Base-by-base conservation (phyloP, 30 jellyfish, hydroid and myxozoan genomes). In the Aurelia aurita region DNA sequence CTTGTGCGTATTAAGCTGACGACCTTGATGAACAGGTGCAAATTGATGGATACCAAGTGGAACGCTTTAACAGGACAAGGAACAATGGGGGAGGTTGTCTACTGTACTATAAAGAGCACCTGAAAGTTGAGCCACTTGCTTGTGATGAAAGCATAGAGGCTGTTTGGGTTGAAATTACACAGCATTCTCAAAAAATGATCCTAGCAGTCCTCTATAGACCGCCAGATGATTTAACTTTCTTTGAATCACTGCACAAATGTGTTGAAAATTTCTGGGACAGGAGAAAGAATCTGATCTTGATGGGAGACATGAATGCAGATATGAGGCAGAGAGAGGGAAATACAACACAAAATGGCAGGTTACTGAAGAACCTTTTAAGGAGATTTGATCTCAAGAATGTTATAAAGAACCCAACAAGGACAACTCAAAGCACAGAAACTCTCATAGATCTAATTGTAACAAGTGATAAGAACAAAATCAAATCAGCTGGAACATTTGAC, bases 401-500 rank as follows among this genome's bases (percentile, higher is more conserved):
- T 63, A 63, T 63, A 49, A 63, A 63, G 47, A 19, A 31, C 45
- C 75, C 45, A 63, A 63, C 75, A 3, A 63, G 75, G 35, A 63
- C 16, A 21, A 63, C 75, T 63, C 53, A 21, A 63, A 63, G 47
- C 75, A 21, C 75, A 16, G 75, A 63, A 63, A 63, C 75, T 39
- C 29, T 63, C 16, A 63, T 63, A 63, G 75, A 63, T 19, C 54
- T 63, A 21, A 63, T 63, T 4, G 29, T 21, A 22, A 63, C 75
- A 63, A 21, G 47, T 21, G 75, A 63, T 63, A 31, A 31, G 35
- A 19, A 63, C 12, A 63, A 63, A 39, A 63, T 63, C 53, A 63
- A 31, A 63, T 21, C 29, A 39, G 29, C 75, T 21, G 75, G 75
- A 39, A 63, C 75, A 63, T 63, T 31, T 31, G 35, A 26, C 53